Evolutionary conservation across 2,888 invertebrate genomes (phyloP), one percentile per base, ranked within the genome.

Genomic region (Cantharis lateralis): DNA sequence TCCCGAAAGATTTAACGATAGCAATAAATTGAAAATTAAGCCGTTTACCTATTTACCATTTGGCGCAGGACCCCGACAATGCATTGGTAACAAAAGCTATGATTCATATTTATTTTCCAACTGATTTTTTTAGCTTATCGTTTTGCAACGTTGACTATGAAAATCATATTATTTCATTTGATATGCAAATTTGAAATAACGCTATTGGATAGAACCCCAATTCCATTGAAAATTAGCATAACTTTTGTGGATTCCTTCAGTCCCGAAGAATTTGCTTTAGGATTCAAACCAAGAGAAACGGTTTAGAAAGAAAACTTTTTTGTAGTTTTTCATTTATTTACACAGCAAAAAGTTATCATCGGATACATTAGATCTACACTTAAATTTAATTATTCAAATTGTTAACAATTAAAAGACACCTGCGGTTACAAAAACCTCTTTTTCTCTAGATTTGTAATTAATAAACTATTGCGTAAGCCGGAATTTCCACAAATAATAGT

Each of bases 11-110:
- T 87, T 87, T 78, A 91, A 88, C 1, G 90, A 91, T 0, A 90
- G 91, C 78, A 92, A 91, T 82, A 91, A 90, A 79, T 85, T 87
- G 0, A 88, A 88, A 13, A 89, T 90, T 9, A 81, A 87, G 10
- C 88, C 89, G 0, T 89, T 88, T 68, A 85, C 89, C 0, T 85
- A 83, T 68, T n/a, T 85, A 11, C 85, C 86, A 1, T 86, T 86
- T 75, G 86, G 86, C 2, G 9, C 91, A 0, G 93, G 93, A 3
- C 92, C 91, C 1, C 89, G 93, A 74, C 91, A 90, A 82, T 93
- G 93, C 18, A 64, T 64, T n/a, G 64, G 64, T 64, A 16, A 63
- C 5, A 15, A 16, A 64, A 16, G 1, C 10, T 3, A 3, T 2
- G 0, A 0, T 26, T 9, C 9, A 18, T 2, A 16, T 64, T 4